phyloP scores from a whole-genome alignment of 2,113 vertebrate species.

The Cettia cetti region DNA sequence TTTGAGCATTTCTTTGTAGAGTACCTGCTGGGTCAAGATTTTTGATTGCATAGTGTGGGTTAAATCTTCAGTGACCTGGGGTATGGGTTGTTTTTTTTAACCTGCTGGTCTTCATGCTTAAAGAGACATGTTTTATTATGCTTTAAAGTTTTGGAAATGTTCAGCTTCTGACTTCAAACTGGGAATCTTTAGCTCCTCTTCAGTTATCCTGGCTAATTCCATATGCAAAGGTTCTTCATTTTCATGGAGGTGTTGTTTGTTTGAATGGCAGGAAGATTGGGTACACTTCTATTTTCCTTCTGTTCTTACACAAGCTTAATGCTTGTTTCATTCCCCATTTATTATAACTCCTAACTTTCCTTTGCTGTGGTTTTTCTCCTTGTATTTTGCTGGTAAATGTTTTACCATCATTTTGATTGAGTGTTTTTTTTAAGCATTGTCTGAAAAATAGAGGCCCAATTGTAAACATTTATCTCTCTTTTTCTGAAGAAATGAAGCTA shows the following conservation, averaged over 20 bases:
- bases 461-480: not conserved
- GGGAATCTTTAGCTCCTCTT: not conserved
- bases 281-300: not conserved
- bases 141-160: not conserved
- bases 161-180: not conserved
- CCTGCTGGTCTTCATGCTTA: not conserved
- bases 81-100: not conserved
- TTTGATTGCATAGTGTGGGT: rapidly evolving
- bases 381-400: not conserved
- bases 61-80: not conserved
- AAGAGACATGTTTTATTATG: not conserved
- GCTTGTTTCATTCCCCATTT: not conserved
- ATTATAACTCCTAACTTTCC: not conserved
- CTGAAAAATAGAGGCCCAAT: not conserved
- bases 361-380: not conserved
- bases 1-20: not conserved
- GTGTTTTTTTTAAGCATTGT: not conserved
- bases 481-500: not conserved
- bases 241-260: not conserved
- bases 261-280: not conserved
- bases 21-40: not conserved
- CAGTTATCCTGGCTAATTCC: not conserved
- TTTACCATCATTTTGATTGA: not conserved
- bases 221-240: not conserved
- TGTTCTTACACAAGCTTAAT: not conserved